Conservation (phyloP, 2,888 invertebrate genomes). For the Luperina nickerlii region DNA sequence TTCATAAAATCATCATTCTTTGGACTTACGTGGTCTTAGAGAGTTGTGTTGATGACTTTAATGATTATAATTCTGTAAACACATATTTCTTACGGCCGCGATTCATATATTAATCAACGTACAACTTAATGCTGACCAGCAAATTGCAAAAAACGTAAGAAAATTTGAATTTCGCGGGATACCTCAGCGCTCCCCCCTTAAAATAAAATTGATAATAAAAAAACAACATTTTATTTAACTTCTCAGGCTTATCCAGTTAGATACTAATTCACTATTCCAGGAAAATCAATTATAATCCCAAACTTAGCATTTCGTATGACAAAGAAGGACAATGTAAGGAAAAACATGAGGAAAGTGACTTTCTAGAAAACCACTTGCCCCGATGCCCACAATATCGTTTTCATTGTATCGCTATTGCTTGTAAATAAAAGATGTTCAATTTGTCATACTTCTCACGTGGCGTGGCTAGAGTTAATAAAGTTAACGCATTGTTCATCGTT, state of each 20-base stretch:
- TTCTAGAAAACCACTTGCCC: constrained; percentile 4
- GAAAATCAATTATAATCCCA: neutral
- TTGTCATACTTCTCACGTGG: constrained; percentile 14
- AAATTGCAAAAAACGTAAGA: too few relatives aligned
- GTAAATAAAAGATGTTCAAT: constrained; percentile 17
- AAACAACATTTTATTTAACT: neutral
- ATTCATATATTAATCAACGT: too few relatives aligned
- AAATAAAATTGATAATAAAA: neutral
- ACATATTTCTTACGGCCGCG: too few relatives aligned
- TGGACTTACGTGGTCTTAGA: too few relatives aligned
- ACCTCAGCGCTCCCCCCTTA: too few relatives aligned
- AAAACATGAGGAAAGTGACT: constrained; percentile 29
- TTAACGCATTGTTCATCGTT: neutral
- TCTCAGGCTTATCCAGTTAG: neutral
- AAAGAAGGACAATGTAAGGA: neutral
- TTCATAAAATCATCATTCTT: too few relatives aligned
- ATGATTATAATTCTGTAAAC: too few relatives aligned
- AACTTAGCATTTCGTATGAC: neutral
- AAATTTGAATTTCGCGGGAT: too few relatives aligned
- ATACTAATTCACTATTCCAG: neutral
- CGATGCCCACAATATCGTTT: neutral
- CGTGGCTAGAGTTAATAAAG: neutral
- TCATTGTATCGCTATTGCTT: neutral
- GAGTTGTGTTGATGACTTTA: too few relatives aligned
- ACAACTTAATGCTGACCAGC: too few relatives aligned